phyloP scores from a whole-genome alignment of 1,140 invertebrate species.

The Phenacoccus solenopsis region DNA sequence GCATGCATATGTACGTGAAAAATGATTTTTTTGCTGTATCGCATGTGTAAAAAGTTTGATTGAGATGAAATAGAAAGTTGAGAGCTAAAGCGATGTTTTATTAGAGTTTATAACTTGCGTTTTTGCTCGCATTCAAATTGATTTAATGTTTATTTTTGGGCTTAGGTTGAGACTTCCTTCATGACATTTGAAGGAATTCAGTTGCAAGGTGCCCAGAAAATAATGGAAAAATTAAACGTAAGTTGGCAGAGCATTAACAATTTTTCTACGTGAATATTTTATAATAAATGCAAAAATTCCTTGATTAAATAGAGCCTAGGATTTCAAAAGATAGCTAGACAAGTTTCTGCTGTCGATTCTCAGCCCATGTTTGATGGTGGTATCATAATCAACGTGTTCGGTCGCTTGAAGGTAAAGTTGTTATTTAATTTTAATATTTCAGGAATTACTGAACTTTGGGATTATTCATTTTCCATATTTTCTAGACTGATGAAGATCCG shows the following conservation, averaged over 20 bases:
- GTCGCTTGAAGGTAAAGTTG: conserved; percentile 69
- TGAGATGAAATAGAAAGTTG: no score
- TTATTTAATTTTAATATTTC: not conserved
- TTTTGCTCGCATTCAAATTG: no score
- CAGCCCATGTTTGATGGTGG: conserved; percentile 93
- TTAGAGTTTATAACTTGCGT: no score
- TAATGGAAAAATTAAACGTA: conserved; percentile 87
- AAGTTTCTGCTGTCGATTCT: conserved; percentile 84
- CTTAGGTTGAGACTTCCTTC: conserved; percentile 76
- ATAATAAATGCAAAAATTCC: not conserved
- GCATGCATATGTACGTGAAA: no score
- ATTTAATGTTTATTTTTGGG: conserved; percentile 21
- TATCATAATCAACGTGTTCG: conserved; percentile 82
- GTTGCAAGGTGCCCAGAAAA: conserved; percentile 78
- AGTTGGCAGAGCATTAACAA: conserved; percentile 34
- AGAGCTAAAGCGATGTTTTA: no score
- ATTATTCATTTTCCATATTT: conserved; percentile 27
- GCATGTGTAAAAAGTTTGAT: no score
- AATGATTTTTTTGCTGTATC: no score
- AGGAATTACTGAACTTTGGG: not conserved
- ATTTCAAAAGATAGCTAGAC: conserved; percentile 85
- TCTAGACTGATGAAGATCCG: conserved; percentile 83
- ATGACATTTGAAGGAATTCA: conserved; percentile 93
- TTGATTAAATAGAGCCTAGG: conserved; percentile 48
- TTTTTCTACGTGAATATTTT: not conserved